phyloP scores from a whole-genome alignment of 2,797 vertebrate genomes.

The Squalus acanthias region DNA sequence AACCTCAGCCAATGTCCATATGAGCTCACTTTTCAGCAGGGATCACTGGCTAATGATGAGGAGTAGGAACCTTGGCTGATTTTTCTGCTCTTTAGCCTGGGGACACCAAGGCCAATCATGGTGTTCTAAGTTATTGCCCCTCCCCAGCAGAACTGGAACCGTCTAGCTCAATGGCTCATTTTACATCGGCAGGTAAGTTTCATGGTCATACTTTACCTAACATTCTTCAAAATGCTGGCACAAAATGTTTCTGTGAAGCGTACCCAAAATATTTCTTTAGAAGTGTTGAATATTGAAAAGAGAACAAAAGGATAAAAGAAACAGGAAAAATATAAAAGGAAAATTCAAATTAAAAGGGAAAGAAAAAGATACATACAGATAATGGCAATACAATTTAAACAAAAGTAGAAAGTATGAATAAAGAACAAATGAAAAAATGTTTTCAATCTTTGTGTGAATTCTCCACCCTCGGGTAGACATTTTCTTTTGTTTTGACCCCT shows the following conservation, averaged over 20 bases:
- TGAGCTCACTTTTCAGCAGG: background rate
- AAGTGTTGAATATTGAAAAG: background rate
- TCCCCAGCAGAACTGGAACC: background rate
- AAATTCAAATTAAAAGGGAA: constrained; percentile 16
- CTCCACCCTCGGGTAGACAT: too few species aligned
- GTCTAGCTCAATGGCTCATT: background rate
- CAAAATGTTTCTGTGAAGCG: background rate
- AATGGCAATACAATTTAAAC: background rate
- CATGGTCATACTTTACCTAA: background rate
- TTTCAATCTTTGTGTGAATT: background rate
- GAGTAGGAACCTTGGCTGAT: background rate
- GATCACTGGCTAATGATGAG: background rate
- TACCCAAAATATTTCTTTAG: constrained; percentile 22
- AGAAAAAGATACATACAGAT: background rate
- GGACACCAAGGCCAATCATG: background rate
- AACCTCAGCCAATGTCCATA: background rate
- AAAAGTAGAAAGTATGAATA: background rate
- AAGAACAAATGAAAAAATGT: background rate
- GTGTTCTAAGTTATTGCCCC: background rate
- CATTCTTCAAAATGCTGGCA: constrained; percentile 5
- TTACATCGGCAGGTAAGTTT: background rate
- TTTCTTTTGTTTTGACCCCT: background rate
- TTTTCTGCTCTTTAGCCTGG: background rate
- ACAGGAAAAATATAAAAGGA: constrained; percentile 11
- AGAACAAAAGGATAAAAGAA: constrained; percentile 16